A percentile compares a stretch with the other conserved stretches of the same genome.
Evolutionary conservation across 2,113 vertebrate species (phyloP).

Genomic region (Reinhardtius hippoglossoides): DNA sequence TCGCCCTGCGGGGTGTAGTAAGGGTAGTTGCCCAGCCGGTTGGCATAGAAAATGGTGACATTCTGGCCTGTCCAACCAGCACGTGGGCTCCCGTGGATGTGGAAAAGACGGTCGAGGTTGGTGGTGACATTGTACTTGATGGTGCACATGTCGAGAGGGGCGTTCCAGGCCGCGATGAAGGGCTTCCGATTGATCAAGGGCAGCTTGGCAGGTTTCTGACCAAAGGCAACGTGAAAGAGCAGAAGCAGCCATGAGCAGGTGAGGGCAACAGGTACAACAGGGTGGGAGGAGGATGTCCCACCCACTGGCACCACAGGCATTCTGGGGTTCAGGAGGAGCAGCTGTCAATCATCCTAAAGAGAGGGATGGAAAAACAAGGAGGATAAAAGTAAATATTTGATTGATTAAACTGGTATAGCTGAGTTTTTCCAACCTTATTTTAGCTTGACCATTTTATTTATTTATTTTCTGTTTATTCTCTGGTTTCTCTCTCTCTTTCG

Average conservation of each 20-base stretch:
- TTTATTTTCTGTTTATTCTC: too few relatives aligned
- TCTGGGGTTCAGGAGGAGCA: slow-evolving; percentile 62
- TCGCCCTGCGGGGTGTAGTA: slow-evolving; percentile 79
- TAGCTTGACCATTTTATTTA: too few relatives aligned
- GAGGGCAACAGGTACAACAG: slow-evolving; percentile 68
- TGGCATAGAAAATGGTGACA: slow-evolving; percentile 88
- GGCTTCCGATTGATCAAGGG: slow-evolving; percentile 82
- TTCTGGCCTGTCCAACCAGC: slow-evolving; percentile 85
- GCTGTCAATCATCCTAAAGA: slow-evolving; percentile 77
- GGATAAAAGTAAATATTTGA: too few relatives aligned
- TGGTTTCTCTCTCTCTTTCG: too few relatives aligned
- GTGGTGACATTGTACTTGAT: slow-evolving; percentile 80
- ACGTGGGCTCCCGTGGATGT: slow-evolving; percentile 82
- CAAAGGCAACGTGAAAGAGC: slow-evolving; percentile 70
- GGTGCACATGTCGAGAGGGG: slow-evolving; percentile 82
- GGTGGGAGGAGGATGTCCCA: slow-evolving; percentile 72
- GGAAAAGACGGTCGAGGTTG: slow-evolving; percentile 83
- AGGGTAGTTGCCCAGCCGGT: slow-evolving; percentile 85
- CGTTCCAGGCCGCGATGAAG: slow-evolving; percentile 87
- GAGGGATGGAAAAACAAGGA: not conserved
- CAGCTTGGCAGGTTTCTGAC: slow-evolving; percentile 82
- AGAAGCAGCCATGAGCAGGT: slow-evolving; percentile 71
- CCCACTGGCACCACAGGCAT: slow-evolving; percentile 75
- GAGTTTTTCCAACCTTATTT: not conserved
- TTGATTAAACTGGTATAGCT: not conserved